These are phyloP conservation scores for Synaphobranchus kaupii DNA, from an alignment of 2,797 vertebrate genomes.

Conservation along the genomic window DNA sequence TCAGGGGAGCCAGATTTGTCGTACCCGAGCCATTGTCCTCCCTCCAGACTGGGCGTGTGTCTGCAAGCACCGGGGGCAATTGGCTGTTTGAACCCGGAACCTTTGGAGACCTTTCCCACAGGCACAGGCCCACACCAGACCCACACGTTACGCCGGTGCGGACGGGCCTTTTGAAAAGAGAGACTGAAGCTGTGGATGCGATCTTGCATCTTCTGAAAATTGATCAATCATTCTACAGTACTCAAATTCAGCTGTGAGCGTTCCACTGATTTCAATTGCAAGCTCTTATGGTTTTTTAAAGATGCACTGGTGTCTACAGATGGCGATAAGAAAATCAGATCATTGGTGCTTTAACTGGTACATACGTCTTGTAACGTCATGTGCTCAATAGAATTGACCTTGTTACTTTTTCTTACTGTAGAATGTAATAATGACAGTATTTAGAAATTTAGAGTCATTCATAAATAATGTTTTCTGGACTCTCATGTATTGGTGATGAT, in stretches of 20 bases:
- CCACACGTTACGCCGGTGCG: not conserved
- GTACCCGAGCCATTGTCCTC: constrained; percentile 6
- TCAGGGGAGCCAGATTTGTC: not conserved
- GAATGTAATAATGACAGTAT: not conserved
- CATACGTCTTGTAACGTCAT: not conserved
- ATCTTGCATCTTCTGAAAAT: not conserved
- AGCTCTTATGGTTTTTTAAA: not conserved
- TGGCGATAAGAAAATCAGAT: not conserved
- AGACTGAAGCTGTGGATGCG: not conserved
- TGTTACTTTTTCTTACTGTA: not conserved
- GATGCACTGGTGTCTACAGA: not conserved
- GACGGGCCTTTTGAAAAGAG: not conserved
- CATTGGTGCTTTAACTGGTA: not conserved
- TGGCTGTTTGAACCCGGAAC: constrained; percentile 12
- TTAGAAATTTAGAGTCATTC: not conserved
- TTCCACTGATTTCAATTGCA: not conserved
- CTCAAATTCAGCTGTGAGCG: not conserved
- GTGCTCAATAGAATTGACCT: not conserved
- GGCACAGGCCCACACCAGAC: not conserved
- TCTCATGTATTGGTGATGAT: not conserved
- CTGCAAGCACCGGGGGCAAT: not conserved
- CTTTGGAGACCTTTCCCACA: constrained; percentile 24
- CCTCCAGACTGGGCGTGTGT: constrained; percentile 10
- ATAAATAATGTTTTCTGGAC: not conserved
- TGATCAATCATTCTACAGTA: not conserved